phyloP scores from a whole-genome alignment of 2,113 vertebrate species.

The Poeciliopsis prolifica region DNA sequence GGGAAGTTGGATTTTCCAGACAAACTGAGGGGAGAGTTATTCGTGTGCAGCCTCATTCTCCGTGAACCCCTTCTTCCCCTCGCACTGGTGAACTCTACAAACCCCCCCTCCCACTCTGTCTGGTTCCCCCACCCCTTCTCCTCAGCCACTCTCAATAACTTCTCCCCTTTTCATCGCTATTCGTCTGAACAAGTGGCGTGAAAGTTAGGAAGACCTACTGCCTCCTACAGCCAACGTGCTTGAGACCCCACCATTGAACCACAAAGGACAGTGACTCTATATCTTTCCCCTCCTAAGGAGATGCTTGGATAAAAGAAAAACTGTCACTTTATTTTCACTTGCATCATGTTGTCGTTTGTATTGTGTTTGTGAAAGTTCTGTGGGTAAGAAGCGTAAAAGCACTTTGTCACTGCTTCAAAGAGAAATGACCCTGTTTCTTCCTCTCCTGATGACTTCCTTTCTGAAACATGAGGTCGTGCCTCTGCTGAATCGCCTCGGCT shows the following conservation, averaged over 20 bases:
- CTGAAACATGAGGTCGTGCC: conserved; percentile 38
- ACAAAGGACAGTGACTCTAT: neutral
- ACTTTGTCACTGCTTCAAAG: conserved; percentile 20
- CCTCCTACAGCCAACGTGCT: conserved; percentile 63
- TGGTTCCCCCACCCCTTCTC: conserved; percentile 34
- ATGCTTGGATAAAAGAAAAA: neutral
- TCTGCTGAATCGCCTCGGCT: conserved; percentile 35
- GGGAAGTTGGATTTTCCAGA: conserved; percentile 41
- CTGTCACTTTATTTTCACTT: neutral
- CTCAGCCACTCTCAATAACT: conserved; percentile 26
- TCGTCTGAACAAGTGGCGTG: conserved; percentile 21
- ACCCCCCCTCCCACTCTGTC: conserved; percentile 56
- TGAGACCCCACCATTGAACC: conserved; percentile 30
- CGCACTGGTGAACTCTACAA: conserved; percentile 39
- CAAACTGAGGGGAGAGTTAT: conserved; percentile 43
- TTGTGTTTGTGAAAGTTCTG: neutral
- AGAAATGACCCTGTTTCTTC: neutral
- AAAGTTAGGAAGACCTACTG: conserved; percentile 50
- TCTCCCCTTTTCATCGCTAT: conserved; percentile 17
- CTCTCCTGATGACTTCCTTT: conserved; percentile 16
- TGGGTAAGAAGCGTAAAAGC: neutral
- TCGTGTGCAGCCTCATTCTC: conserved; percentile 57
- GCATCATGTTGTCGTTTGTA: neutral
- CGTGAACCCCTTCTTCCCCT: conserved; percentile 44
- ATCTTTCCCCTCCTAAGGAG: neutral